A percentile compares a stretch with the other conserved stretches of the same genome.
Conservation (phyloP, 1,140 invertebrate genomes). For the Gonioctena quinquepunctata region DNA sequence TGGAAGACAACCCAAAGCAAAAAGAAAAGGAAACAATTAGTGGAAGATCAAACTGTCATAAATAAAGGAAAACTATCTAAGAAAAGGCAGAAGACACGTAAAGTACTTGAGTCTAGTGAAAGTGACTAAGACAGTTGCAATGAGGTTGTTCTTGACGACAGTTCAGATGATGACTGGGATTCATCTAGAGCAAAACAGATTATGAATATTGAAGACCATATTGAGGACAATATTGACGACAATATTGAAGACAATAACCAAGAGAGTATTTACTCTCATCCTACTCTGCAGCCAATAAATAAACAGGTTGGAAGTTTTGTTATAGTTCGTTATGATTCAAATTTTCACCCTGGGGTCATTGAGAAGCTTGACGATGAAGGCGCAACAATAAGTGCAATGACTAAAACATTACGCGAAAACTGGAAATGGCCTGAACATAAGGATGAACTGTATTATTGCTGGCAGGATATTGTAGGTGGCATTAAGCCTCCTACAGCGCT, state of each 20-base stretch:
- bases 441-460: slow-evolving; percentile 3
- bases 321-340: slow-evolving; percentile 6
- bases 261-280: slow-evolving; percentile 5
- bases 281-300: slow-evolving; percentile 9
- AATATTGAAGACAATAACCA: slow-evolving; percentile 9
- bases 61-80: slow-evolving; percentile 6
- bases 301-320: slow-evolving; percentile 8
- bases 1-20: slow-evolving; percentile 3
- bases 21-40: slow-evolving; percentile 1
- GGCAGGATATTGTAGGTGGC: slow-evolving; percentile 5
- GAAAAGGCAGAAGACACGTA: neutral
- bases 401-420: slow-evolving; percentile 6
- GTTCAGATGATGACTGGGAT: slow-evolving; percentile 16
- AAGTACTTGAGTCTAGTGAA: neutral
- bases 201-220: slow-evolving; percentile 8
- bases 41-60: slow-evolving; percentile 5
- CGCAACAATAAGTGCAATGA: slow-evolving; percentile 4
- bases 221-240: slow-evolving; percentile 2
- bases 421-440: slow-evolving; percentile 9
- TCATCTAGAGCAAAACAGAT: neutral
- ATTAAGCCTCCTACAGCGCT: slow-evolving; percentile 1
- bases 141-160: slow-evolving; percentile 11
- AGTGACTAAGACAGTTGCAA: slow-evolving; percentile 14
- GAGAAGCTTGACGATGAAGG: slow-evolving; percentile 7
- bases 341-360: slow-evolving; percentile 2